Base-by-base conservation (phyloP, 2,888 invertebrate genomes). In the Phyllotreta cruciferae region DNA sequence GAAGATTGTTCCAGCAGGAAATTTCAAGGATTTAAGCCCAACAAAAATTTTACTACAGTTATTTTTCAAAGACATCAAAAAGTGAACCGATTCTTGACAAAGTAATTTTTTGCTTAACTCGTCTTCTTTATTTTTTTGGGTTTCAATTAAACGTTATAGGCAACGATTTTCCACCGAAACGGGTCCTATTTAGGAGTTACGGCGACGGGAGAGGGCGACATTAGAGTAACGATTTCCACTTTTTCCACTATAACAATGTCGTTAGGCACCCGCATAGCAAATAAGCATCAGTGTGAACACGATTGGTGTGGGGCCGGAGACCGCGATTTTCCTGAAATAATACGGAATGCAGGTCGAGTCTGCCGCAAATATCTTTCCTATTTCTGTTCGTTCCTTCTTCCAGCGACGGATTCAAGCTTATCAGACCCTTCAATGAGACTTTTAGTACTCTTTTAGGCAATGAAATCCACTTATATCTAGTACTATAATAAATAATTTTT, bases 211-310 rank as follows among this genome's bases (percentile, higher is more conserved):
- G 56, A 60, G 64, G 64, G 58, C 50, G 60, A 62, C 62, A 60
- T 68, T 68, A 66, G 62, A 68, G 68, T 62, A 64, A 66, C 68
- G 68, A 68, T 68, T 68, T 67, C 65, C 66, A 65, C 63, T 65
- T 68, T 66, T 67, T 68, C 68, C 68, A 66, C 65, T 68, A 70
- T 70, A 76, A 76, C 77, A 75, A 75, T 75, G 74, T 77, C 75
- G 75, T 77, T 77, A 77, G 75, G 72, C 74, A 71, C 77, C 77
- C 77, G 75, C 76, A 77, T 77, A 71, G 71, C 73, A 75, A 75
- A 76, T 63, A 71, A 67, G 71, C 67, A 62, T 62, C 66, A 67
- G 73, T 71, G 73, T 69, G 71, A 74, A 73, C 71, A 69, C 70
- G 70, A 71, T 71, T 67, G 68, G 65, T 64, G 67, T 58, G 70